phyloP scores from a whole-genome alignment of 2,797 vertebrate species.

The Takifugu ocellatus region DNA sequence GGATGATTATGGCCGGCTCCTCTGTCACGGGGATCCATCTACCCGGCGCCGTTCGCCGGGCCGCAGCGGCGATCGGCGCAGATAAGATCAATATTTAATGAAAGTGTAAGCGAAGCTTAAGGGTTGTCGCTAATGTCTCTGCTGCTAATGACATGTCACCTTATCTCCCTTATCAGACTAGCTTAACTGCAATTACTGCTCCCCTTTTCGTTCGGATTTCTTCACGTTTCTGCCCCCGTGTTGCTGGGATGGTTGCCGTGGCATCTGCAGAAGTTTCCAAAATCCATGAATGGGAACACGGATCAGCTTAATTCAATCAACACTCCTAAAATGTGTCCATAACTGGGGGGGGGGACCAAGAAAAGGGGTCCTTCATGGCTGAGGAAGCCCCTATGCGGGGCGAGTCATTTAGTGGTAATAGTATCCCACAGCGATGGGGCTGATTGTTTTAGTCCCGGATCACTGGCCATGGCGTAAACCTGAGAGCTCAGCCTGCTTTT shows the following conservation, averaged over 20 bases:
- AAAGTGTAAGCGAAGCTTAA: slow-evolving; percentile 73
- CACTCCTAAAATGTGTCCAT: slow-evolving; percentile 58
- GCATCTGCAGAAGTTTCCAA: slow-evolving; percentile 32
- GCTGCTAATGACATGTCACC: slow-evolving; percentile 68
- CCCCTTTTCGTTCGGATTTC: slow-evolving; percentile 61
- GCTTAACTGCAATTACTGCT: slow-evolving; percentile 60
- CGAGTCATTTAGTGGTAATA: slow-evolving; percentile 75
- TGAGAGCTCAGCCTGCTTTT: slow-evolving; percentile 78
- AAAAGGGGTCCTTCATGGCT: slow-evolving; percentile 63
- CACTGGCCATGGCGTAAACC: slow-evolving; percentile 77
- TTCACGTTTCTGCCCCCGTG: slow-evolving; percentile 23
- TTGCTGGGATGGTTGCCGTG: slow-evolving; percentile 22
- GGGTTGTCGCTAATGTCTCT: slow-evolving; percentile 66
- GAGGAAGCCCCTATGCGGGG: slow-evolving; percentile 65
- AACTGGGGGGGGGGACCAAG: slow-evolving; percentile 37
- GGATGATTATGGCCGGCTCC: slow-evolving; percentile 62
- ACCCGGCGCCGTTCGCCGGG: slow-evolving; percentile 66
- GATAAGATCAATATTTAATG: slow-evolving; percentile 76
- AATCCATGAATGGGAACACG: slow-evolving; percentile 48
- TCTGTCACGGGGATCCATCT: slow-evolving; percentile 73
- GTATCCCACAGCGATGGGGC: slow-evolving; percentile 74
- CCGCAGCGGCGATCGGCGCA: slow-evolving; percentile 58
- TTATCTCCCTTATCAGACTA: slow-evolving; percentile 67
- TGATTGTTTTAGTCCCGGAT: slow-evolving; percentile 85
- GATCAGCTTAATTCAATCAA: slow-evolving; percentile 68